Evolutionary conservation across 2,888 invertebrate genomes (phyloP), one percentile per base, ranked within the genome.

Genomic region (Orchestes rusci): DNA sequence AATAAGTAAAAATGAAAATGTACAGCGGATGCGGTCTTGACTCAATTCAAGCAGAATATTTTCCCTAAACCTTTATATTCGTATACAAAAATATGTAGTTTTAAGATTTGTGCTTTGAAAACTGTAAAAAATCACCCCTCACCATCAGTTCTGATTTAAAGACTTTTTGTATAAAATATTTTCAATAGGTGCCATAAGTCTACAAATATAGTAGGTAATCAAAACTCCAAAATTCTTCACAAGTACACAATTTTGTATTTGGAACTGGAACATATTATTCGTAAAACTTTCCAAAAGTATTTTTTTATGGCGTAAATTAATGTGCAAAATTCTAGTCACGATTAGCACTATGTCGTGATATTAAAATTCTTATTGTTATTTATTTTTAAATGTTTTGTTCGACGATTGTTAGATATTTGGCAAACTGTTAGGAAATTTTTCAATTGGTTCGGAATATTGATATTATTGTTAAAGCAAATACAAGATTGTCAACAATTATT

Each of bases 311-410:
- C 7, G 10, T 4, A 23, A 23, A 23, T 23, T 23, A 23, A n/a
- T 41, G 48, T 43, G 43, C 49, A 49, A 49, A 49, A 39, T 49
- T 45, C 49, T 49, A 49, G 49, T 49, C 45, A 45, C 27, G 33
- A 17, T 29, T 49, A 49, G 45, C 44, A 27, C 45, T 45, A 49
- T 49, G 41, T 49, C n/a, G n/a, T n/a, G n/a, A n/a, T n/a, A n/a
- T n/a, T n/a, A n/a, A n/a, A n/a, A n/a, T n/a, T n/a, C n/a, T n/a
- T n/a, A n/a, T n/a, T n/a, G n/a, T n/a, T n/a, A n/a, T n/a, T n/a
- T n/a, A n/a, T n/a, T n/a, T n/a, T n/a, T n/a, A n/a, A n/a, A n/a
- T n/a, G n/a, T n/a, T n/a, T 48, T 48, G 49, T 42, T 45, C 39
- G 38, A 41, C 32, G 45, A 45, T 45, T 40, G 45, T 45, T 34